Conservation (phyloP, 2,113 vertebrate species). For the Semnopithecus entellus region DNA sequence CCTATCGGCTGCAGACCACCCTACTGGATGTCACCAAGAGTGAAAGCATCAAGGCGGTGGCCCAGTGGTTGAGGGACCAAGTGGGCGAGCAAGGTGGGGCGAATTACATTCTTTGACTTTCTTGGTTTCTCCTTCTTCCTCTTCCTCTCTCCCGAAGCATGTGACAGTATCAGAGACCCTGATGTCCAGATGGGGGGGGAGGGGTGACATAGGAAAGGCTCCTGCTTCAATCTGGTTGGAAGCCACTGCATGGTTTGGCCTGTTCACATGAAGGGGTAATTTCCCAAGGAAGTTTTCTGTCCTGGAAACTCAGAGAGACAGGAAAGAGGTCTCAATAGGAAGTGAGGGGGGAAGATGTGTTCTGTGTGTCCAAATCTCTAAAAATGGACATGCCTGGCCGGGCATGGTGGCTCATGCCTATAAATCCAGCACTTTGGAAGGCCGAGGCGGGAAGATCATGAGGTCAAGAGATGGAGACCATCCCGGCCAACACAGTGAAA, state of each 20-base stretch:
- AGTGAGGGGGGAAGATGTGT: background rate
- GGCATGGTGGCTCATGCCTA: too few relatives aligned
- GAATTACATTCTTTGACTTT: background rate
- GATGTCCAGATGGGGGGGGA: background rate
- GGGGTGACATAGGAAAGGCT: background rate
- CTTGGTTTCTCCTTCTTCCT: background rate
- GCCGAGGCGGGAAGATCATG: too few relatives aligned
- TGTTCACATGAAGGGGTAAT: background rate
- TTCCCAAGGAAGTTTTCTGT: background rate
- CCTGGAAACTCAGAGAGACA: background rate
- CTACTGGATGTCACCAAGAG: slow-evolving; percentile 88
- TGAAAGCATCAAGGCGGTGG: slow-evolving; percentile 81
- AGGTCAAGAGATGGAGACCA: too few relatives aligned
- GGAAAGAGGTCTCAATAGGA: background rate
- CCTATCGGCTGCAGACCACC: slow-evolving; percentile 83
- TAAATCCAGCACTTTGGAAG: too few relatives aligned
- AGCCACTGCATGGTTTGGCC: background rate
- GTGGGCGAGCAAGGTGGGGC: slow-evolving; percentile 87
- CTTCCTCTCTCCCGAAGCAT: background rate
- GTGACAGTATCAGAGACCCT: background rate
- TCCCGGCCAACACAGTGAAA: too few relatives aligned
- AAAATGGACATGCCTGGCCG: background rate
- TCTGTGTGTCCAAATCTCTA: background rate
- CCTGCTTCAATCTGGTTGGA: background rate
- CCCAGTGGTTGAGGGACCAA: slow-evolving; percentile 82